Percentiles rank a stretch among this genome's conserved stretches.
Conservation (phyloP, 2,888 invertebrate species). For the Calliphora vomitoria region DNA sequence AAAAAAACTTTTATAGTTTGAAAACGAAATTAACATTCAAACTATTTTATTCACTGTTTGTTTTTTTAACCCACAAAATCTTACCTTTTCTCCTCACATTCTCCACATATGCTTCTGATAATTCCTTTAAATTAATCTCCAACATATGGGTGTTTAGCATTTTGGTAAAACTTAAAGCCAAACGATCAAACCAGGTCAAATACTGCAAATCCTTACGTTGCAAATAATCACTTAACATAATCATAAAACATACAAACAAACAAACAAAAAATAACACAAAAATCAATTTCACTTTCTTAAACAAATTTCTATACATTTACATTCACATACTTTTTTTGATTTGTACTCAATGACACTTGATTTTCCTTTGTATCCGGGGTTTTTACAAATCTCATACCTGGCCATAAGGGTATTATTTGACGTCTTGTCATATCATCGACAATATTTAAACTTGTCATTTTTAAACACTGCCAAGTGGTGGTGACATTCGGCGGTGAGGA, state of each 20-base stretch:
- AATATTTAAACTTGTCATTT: conserved; percentile 82
- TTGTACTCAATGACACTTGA: background rate
- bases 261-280: conserved; percentile 12
- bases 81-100: conserved; percentile 50
- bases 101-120: conserved; percentile 78
- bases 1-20: too few relatives aligned
- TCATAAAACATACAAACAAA: background rate
- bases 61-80: too few relatives aligned
- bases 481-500: conserved; percentile 7
- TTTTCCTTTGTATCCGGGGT: conserved; percentile 25
- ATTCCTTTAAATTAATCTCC: conserved; percentile 87
- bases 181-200: conserved; percentile 86
- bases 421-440: conserved; percentile 87
- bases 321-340: conserved; percentile 39
- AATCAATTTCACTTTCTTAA: background rate
- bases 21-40: too few relatives aligned
- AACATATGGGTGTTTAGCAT: conserved; percentile 88
- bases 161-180: conserved; percentile 86
- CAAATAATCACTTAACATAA: conserved; percentile 53
- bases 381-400: conserved; percentile 86
- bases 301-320: background rate
- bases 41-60: too few relatives aligned
- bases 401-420: conserved; percentile 87
- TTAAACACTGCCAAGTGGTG: conserved; percentile 84
- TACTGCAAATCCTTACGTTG: conserved; percentile 78